Evolutionary conservation across 2,113 vertebrate genomes (phyloP), one percentile per base, ranked within the genome.

Genomic region (Pogonocichla stellata): DNA sequence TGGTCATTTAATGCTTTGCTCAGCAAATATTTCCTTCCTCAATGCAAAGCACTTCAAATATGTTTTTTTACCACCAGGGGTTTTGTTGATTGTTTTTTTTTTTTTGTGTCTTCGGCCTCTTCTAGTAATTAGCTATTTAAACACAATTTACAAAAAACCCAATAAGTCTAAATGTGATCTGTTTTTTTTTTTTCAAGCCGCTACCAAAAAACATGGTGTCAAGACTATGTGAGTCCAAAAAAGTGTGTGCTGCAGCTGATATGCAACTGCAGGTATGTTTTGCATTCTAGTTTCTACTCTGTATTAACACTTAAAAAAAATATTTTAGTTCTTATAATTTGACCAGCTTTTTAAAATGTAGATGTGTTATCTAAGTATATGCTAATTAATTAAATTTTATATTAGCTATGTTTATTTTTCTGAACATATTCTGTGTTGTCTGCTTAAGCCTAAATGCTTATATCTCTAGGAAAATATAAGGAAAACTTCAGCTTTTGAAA

Each of bases 221-320:
- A 75, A 99, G 99, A 29, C 98, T 99, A 13, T 99, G 98, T 83
- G 99, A 99, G 91, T 99, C 99, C 15, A 99, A 99, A 97, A 99
- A 99, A 86, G 98, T 99, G 54, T 99, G 99, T 54, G 99, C 99
- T 25, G 99, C 99, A 9, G 99, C 99, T 34, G 99, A 99, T 93
- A 99, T 98, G 93, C 99, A 99, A 80, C 98, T 99, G 72, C 99
- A 99, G 99, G 99, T 99, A 98, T 17, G 61, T 23, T 96, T 91
- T 73, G 17, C 45, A 48, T 91, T 60, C 47, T 14, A 17, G 19
- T 82, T 73, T 90, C 23, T 83, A 7, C 23, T 77, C 11, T 75
- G 23, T 67, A 2, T 75, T 17, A 57, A 43, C 66, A 34, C 12
- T 71, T 81, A 1, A 1, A 43, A 22, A 92, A 72, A 8, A 3